Base-by-base conservation (phyloP, 2,797 vertebrate genomes). In the Adelosebastes latens region DNA sequence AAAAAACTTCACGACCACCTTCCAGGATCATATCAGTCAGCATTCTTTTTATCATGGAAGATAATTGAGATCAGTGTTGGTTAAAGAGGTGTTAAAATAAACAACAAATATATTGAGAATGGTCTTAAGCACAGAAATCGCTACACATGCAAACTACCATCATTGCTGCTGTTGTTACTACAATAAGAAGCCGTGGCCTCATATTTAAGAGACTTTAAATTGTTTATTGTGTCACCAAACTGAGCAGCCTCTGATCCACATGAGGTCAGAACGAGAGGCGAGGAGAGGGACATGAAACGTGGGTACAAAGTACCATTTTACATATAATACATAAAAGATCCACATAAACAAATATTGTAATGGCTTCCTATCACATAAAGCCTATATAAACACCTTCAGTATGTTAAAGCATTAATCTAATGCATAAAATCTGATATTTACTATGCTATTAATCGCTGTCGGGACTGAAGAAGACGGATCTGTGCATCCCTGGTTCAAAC, bases 161-260 rank as follows among this genome's bases (percentile, higher is more conserved):
- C 29, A 25, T 18, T 31, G 11, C 61, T 59, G 39, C 18, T 25
- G 14, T 34, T 71, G 8, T 46, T 52, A 24, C 36, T n/a, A 10
- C 34, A 32, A 56, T 63, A 2, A n/a, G 5, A 49, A 27, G 20
- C 24, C 18, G 20, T 31, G 32, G 60, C 49, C 8, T 72, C 36
- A 25, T 10, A 22, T 59, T 22, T 29, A 6, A 52, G 6, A 39
- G n/a, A 18, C 36, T 65, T 66, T 27, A 18, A 65, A 22, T 74
- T 32, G 22, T 32, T 71, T 32, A 66, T 75, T 42, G 18, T 75
- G 42, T 52, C 81, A 27, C 14, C 63, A 81, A 39, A 20, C 24
- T 55, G 63, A 62, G 62, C 61, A 49, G 70, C 58, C 8, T 31
- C 59, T 49, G 67, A 79, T 78, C 71, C 62, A 16, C 49, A 34